Evolutionary conservation across 1,140 invertebrate species (phyloP), one percentile per base, ranked within the genome.

Genomic region (Limonius californicus): DNA sequence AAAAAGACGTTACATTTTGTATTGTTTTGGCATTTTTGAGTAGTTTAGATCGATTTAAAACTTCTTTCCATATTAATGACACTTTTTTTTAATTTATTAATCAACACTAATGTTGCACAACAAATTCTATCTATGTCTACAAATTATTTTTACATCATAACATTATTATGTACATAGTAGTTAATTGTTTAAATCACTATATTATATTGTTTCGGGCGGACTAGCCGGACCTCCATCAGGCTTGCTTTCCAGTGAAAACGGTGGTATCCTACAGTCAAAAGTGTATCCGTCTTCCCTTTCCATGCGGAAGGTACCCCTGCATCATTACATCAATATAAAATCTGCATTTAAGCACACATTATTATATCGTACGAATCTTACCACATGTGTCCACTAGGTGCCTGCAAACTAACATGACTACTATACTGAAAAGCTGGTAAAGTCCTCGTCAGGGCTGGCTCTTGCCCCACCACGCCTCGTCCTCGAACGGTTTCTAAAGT

Each of bases 311-410:
- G 94, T 97, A 42, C 95, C 95, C 93, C 93, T 94, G 76, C 35
- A 7, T n/a, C n/a, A n/a, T n/a, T 18, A 3, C 11, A 21, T 27
- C 23, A 39, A 39, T n/a, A n/a, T n/a, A n/a, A n/a, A n/a, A n/a
- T n/a, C n/a, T n/a, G n/a, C n/a, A n/a, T n/a, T n/a, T n/a, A n/a
- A n/a, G n/a, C n/a, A n/a, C n/a, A n/a, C n/a, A n/a, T 27, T 27
- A 27, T 27, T 27, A 27, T 39, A n/a, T n/a, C n/a, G n/a, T n/a
- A n/a, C n/a, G n/a, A n/a, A n/a, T 59, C 78, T 78, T 79, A 92
- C 96, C 95, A 98, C 95, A 99, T 98, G 73, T 98, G 95, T 27
- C 96, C 96, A 78, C 92, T 95, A n/a, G 95, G 94, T 50, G 95
- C 94, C 80, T 98, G 95, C 57, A 99, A 81, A 68, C 92, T 95